These are phyloP conservation scores for Heliconius ethilla DNA, from an alignment of 2,888 invertebrate species.

Conservation along the genomic window DNA sequence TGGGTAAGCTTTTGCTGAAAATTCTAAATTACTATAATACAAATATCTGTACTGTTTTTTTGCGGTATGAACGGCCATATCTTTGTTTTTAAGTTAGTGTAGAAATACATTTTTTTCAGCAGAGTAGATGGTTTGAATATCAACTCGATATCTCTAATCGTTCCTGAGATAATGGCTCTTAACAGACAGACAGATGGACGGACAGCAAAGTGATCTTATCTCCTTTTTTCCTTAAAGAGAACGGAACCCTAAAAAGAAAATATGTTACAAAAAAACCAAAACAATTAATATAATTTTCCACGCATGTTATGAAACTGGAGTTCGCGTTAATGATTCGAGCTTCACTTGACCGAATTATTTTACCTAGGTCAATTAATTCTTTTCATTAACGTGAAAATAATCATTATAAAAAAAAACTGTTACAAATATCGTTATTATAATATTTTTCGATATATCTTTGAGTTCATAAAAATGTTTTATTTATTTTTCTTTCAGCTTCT, in stretches of 20 bases:
- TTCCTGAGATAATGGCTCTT: too few species aligned
- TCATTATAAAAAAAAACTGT: not conserved
- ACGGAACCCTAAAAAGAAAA: not conserved
- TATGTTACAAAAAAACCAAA: not conserved
- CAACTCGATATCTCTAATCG: too few species aligned
- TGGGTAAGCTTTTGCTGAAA: not conserved
- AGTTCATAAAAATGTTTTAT: not conserved
- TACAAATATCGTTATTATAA: not conserved
- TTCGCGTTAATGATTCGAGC: conserved; percentile 31
- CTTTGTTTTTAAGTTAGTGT: too few species aligned
- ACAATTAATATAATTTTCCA: conserved; percentile 14
- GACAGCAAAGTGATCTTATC: too few species aligned
- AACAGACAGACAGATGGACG: too few species aligned
- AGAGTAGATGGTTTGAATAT: too few species aligned
- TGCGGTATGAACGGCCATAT: too few species aligned
- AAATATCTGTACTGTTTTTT: not conserved
- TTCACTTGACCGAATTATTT: conserved; percentile 39
- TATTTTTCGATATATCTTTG: not conserved
- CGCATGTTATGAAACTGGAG: conserved; percentile 28
- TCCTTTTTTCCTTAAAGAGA: too few species aligned
- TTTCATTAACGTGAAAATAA: conserved; percentile 10
- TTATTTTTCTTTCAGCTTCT: too few species aligned
- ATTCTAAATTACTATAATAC: not conserved
- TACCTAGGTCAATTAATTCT: conserved; percentile 33
- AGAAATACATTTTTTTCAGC: too few species aligned